Conservation (phyloP, 2,113 vertebrate species). For the Rhinogobius similis region DNA sequence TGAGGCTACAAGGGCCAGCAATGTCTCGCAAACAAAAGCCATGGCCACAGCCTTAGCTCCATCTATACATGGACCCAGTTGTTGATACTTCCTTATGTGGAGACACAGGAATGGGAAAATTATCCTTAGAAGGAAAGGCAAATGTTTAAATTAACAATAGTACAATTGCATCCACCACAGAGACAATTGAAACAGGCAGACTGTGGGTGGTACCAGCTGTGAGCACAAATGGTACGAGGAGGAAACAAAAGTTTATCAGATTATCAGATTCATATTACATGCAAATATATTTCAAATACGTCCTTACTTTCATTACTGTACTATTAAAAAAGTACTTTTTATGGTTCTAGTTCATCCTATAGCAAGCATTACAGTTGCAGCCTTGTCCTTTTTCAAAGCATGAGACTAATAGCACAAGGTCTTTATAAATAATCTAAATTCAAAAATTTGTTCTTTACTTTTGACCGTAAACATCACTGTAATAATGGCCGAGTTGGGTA, state of each 20-base stretch:
- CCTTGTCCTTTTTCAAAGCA: too few relatives aligned
- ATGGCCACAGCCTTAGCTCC: constrained; percentile 67
- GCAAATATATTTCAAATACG: too few relatives aligned
- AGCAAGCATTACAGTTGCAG: too few relatives aligned
- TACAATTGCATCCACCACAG: constrained; percentile 41
- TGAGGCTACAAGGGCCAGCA: constrained; percentile 77
- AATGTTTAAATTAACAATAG: constrained; percentile 50
- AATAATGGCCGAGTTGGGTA: too few relatives aligned
- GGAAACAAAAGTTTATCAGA: constrained; percentile 3
- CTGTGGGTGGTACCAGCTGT: constrained; percentile 71
- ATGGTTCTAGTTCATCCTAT: too few relatives aligned
- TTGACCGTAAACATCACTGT: too few relatives aligned
- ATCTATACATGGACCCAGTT: constrained; percentile 36
- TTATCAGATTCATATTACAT: neutral
- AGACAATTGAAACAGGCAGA: constrained; percentile 50
- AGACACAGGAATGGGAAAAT: constrained; percentile 45
- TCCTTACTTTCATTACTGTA: too few relatives aligned
- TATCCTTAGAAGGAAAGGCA: constrained; percentile 31
- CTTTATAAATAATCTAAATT: too few relatives aligned
- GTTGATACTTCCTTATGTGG: constrained; percentile 44
- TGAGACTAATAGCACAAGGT: too few relatives aligned
- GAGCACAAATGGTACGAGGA: constrained; percentile 57
- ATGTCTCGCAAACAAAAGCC: constrained; percentile 80
- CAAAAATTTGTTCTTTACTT: too few relatives aligned
- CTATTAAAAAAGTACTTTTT: too few relatives aligned